These are phyloP conservation scores for Sarcophaga rosellei DNA, from an alignment of 2,888 invertebrate genomes.

Conservation along the genomic window DNA sequence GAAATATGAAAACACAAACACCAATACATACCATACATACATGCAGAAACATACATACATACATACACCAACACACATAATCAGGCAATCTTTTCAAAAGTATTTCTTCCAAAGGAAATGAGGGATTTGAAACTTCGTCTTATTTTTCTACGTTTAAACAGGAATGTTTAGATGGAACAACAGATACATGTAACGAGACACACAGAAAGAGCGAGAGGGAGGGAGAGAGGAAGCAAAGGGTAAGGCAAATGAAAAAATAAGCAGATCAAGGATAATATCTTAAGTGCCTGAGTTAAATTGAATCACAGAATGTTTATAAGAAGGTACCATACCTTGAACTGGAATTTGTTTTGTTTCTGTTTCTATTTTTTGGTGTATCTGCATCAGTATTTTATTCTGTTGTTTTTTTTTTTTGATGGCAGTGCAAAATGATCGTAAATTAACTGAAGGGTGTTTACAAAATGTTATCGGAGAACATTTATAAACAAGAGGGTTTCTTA, in stretches of 20 bases:
- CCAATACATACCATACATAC: no score
- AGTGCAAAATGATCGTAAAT: background rate
- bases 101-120: constrained; percentile 13
- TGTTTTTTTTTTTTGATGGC: no score
- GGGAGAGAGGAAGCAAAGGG: constrained; percentile 3
- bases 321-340: background rate
- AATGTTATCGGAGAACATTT: background rate
- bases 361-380: background rate
- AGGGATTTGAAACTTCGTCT: background rate
- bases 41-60: no score
- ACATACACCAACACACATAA: background rate
- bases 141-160: no score
- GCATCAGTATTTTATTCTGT: background rate
- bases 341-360: background rate
- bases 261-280: constrained; percentile 53
- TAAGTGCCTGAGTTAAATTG: constrained; percentile 4
- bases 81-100: constrained; percentile 8
- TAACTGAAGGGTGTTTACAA: constrained; percentile 4
- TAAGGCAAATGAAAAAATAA: background rate
- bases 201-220: background rate
- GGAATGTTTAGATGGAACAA: background rate
- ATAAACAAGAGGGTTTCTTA: no score
- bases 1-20: no score
- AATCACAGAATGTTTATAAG: background rate
- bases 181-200: background rate